These are phyloP conservation scores for Apistogramma diplotaenia DNA, from an alignment of 2,113 vertebrate species.

Conservation along the genomic window DNA sequence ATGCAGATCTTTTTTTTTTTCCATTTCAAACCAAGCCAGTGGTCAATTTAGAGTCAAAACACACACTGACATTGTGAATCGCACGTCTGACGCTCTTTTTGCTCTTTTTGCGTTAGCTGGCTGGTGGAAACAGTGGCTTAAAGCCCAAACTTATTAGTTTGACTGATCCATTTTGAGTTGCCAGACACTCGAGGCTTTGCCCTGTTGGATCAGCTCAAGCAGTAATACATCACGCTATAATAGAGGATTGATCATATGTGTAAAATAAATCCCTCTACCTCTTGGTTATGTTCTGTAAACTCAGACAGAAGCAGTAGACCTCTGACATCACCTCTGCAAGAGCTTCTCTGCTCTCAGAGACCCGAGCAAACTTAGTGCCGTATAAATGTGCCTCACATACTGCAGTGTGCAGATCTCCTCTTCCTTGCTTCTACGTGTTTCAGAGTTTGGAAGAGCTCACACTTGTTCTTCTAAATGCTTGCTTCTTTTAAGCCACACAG, in stretches of 20 bases:
- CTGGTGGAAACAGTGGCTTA: neutral
- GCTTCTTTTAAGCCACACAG: neutral
- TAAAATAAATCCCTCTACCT: neutral
- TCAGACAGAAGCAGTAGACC: neutral
- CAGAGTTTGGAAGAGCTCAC: neutral
- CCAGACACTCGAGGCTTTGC: neutral
- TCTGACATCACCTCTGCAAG: neutral
- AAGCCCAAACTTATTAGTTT: neutral
- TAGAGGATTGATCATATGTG: neutral
- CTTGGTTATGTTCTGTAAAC: neutral
- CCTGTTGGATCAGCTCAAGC: neutral
- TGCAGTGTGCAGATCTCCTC: neutral
- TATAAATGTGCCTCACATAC: neutral
- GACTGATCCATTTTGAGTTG: neutral
- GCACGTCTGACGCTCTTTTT: neutral
- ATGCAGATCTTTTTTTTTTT: neutral
- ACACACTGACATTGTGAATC: neutral
- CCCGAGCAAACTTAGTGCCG: neutral
- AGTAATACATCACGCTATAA: neutral
- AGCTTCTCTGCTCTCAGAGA: neutral
- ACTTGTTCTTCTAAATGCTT: conserved; percentile 11
- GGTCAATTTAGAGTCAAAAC: neutral
- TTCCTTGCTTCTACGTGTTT: neutral
- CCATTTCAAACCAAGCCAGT: neutral
- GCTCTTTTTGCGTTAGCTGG: neutral